Conservation (phyloP, 2,888 invertebrate species). For the Nemotelus nigrinus region DNA sequence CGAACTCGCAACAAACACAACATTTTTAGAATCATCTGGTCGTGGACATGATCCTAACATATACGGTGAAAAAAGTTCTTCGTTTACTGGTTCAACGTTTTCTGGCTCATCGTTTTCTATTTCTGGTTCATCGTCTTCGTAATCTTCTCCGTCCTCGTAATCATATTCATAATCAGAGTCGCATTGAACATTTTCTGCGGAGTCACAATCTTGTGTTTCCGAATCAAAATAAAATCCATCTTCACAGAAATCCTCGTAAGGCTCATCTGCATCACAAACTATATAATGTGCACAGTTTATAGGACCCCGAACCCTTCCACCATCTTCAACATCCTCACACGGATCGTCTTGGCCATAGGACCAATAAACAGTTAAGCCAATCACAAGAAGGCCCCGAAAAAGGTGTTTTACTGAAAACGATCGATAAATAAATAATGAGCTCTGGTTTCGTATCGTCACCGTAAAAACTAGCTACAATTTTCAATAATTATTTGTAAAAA, state of each 20-base stretch:
- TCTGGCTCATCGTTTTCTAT: not conserved
- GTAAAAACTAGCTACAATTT: no score
- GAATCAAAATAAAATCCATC: slow-evolving; percentile 50
- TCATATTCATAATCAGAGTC: slow-evolving; percentile 50
- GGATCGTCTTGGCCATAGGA: slow-evolving; percentile 50
- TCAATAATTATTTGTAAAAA: no score
- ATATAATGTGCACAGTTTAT: slow-evolving; percentile 58
- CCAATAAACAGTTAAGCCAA: not conserved
- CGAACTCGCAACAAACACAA: slow-evolving; percentile 56
- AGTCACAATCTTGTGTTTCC: slow-evolving; percentile 51
- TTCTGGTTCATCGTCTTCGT: slow-evolving; percentile 20
- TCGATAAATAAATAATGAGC: no score
- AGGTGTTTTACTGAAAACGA: not conserved
- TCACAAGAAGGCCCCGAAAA: not conserved
- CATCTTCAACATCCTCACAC: slow-evolving; percentile 54
- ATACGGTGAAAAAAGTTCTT: not conserved
- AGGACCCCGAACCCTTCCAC: slow-evolving; percentile 53
- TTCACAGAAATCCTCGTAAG: slow-evolving; percentile 56
- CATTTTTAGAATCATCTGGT: slow-evolving; percentile 54
- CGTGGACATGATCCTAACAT: slow-evolving; percentile 54
- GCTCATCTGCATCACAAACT: slow-evolving; percentile 57
- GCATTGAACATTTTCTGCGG: slow-evolving; percentile 57
- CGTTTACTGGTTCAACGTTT: no score
- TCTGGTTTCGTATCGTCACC: no score
- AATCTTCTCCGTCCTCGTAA: not conserved